These are phyloP conservation scores for Willisornis vidua DNA, from an alignment of 2,113 vertebrate genomes.

Conservation along the genomic window DNA sequence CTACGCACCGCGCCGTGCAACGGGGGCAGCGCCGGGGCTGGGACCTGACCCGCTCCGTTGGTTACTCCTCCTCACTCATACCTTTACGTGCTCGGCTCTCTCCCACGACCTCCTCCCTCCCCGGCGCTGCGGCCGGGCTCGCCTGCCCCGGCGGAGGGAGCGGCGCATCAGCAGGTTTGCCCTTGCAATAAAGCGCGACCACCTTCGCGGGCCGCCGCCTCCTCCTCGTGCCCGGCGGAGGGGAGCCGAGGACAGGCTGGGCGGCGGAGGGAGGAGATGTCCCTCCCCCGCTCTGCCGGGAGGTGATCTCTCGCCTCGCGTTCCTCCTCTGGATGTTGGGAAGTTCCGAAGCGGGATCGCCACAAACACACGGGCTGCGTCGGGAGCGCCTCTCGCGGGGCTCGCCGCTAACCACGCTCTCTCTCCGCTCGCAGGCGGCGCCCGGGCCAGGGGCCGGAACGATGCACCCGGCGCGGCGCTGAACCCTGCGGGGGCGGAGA, in stretches of 20 bases:
- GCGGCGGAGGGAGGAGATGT: neutral
- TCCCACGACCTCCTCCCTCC: neutral
- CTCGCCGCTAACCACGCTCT: constrained; percentile 19
- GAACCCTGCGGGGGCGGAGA: neutral
- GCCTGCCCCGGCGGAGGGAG: neutral
- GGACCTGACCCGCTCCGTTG: neutral
- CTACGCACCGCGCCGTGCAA: neutral
- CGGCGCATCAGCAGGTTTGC: neutral
- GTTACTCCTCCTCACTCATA: neutral
- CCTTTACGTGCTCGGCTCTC: neutral
- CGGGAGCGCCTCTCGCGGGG: constrained; percentile 4
- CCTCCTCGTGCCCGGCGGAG: neutral
- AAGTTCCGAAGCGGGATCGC: constrained; percentile 35
- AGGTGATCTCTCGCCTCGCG: constrained; percentile 27
- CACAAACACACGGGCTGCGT: neutral
- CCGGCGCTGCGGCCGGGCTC: neutral
- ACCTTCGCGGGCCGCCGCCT: neutral
- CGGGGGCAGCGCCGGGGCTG: neutral
- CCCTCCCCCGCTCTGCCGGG: constrained; percentile 28
- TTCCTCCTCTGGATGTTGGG: constrained; percentile 52
- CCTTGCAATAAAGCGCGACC: neutral
- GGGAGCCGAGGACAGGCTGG: neutral
- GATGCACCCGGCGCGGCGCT: neutral
- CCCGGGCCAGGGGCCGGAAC: neutral
- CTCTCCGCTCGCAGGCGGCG: constrained; percentile 23